These are phyloP conservation scores for Ectemnius lituratus DNA, from an alignment of 2,888 invertebrate species.

Conservation along the genomic window DNA sequence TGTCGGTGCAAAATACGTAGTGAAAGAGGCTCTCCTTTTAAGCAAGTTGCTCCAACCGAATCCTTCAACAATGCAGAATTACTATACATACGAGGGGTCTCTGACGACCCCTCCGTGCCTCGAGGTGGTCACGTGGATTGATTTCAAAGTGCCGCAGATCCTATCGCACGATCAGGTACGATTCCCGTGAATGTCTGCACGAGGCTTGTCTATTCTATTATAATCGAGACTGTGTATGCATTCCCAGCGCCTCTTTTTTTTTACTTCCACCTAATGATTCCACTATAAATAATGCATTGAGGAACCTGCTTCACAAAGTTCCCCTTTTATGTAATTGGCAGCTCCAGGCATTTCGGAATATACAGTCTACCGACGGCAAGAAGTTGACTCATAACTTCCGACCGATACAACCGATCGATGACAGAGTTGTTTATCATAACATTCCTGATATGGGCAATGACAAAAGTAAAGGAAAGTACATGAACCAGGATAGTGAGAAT, in stretches of 20 bases:
- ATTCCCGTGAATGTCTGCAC: background rate
- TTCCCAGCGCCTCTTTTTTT: background rate
- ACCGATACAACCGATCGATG: conserved; percentile 88
- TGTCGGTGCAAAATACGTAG: conserved; percentile 79
- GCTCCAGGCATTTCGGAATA: conserved; percentile 86
- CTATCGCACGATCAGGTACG: conserved; percentile 84
- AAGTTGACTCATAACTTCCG: conserved; percentile 88
- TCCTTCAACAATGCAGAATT: conserved; percentile 80
- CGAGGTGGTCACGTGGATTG: conserved; percentile 92
- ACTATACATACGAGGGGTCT: conserved; percentile 92
- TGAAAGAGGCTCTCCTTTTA: conserved; percentile 69
- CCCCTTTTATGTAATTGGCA: conserved; percentile 72
- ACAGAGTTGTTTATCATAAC: conserved; percentile 83
- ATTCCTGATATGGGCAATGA: conserved; percentile 67
- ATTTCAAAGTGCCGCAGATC: conserved; percentile 86
- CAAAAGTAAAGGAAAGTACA: background rate
- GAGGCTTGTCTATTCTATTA: background rate
- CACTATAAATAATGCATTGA: background rate
- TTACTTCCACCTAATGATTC: background rate
- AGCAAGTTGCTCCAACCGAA: conserved; percentile 66
- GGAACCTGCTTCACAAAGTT: background rate
- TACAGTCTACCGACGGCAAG: conserved; percentile 83
- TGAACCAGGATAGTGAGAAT: background rate
- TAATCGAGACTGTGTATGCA: background rate
- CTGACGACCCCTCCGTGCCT: conserved; percentile 92